Percentiles rank a stretch among this genome's conserved stretches.
These are phyloP conservation scores for Pseudochromis fuscus DNA, from an alignment of 2,797 vertebrate species.

Conservation along the genomic window DNA sequence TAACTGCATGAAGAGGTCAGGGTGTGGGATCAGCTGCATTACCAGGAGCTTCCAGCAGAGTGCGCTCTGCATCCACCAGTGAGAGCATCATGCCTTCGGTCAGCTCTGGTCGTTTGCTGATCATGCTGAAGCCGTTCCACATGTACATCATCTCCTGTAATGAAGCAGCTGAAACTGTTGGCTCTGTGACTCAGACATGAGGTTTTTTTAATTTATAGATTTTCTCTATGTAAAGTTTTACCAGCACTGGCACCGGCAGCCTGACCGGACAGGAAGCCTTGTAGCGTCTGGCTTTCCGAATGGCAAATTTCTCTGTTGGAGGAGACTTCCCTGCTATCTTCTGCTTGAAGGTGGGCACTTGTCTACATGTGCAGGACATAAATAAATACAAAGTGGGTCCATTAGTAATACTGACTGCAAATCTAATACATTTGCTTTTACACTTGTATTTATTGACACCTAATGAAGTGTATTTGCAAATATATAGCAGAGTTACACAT, in stretches of 20 bases:
- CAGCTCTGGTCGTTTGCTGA: conserved; percentile 84
- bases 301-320: conserved; percentile 91
- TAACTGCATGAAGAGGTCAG: background rate
- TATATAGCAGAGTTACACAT: too few relatives aligned
- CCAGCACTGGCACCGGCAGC: conserved; percentile 87
- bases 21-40: conserved; percentile 17
- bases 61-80: conserved; percentile 82
- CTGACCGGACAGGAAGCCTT: conserved; percentile 70
- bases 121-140: conserved; percentile 92
- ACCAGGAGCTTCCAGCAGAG: conserved; percentile 83
- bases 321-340: conserved; percentile 92
- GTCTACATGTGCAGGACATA: conserved; percentile 68
- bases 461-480: too few relatives aligned
- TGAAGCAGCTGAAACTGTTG: background rate
- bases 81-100: conserved; percentile 86
- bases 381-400: background rate
- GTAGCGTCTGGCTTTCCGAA: conserved; percentile 89
- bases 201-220: background rate
- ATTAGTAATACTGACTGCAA: background rate
- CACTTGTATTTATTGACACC: too few relatives aligned
- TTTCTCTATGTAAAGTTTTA: conserved; percentile 58
- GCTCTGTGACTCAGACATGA: background rate
- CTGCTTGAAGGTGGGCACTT: conserved; percentile 87
- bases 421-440: background rate
- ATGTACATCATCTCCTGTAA: conserved; percentile 93